Evolutionary conservation across 2,888 invertebrate species (phyloP).

Genomic region (Nephrotoma appendiculata): DNA sequence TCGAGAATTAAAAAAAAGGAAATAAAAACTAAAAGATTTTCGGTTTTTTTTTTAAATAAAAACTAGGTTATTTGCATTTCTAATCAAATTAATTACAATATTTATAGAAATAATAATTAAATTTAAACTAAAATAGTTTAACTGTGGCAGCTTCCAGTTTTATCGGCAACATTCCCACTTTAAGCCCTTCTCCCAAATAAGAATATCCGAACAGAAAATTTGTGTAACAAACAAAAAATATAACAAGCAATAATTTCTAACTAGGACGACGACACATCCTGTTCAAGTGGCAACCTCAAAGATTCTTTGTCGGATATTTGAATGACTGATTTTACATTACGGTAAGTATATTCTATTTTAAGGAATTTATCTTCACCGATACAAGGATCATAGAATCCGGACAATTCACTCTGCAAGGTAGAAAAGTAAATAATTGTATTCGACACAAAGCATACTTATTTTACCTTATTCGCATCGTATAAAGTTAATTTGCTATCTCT

Average conservation of each 20-base stretch:
- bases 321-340: slow-evolving; percentile 62
- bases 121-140: neutral
- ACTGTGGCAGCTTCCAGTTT: neutral
- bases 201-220: neutral
- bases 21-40: too few species aligned
- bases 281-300: slow-evolving; percentile 51
- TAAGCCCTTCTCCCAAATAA: neutral
- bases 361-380: slow-evolving; percentile 83
- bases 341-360: slow-evolving; percentile 73
- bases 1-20: too few species aligned
- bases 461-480: slow-evolving; percentile 74
- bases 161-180: neutral
- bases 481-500: slow-evolving; percentile 79
- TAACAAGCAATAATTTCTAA: neutral
- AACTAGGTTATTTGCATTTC: neutral
- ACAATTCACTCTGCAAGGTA: slow-evolving; percentile 65
- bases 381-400: slow-evolving; percentile 95
- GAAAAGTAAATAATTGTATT: slow-evolving; percentile 16
- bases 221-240: neutral
- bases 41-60: neutral
- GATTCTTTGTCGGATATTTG: slow-evolving; percentile 67
- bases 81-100: neutral
- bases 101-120: neutral
- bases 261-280: neutral
- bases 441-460: neutral